Evolutionary conservation across 2,797 vertebrate species (phyloP).

Genomic region (Enoplosus armatus): DNA sequence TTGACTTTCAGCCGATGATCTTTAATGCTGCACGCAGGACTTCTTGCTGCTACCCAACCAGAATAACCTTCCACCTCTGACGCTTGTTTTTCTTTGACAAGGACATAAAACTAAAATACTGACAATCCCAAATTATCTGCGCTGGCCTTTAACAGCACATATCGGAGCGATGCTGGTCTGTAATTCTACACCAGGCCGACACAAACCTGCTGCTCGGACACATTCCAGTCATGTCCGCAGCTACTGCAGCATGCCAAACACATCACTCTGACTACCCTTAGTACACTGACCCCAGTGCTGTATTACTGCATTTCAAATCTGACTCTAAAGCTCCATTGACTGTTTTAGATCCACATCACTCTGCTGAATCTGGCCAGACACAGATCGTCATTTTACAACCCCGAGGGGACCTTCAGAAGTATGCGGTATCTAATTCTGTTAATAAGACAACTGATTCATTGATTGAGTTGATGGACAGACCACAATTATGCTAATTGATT

Average conservation of each 20-base stretch:
- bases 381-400: neutral
- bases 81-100: slow-evolving; percentile 16
- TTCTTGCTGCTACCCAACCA: slow-evolving; percentile 9
- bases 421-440: neutral
- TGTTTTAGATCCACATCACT: slow-evolving; percentile 28
- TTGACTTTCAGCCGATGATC: neutral
- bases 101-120: slow-evolving; percentile 36
- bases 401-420: neutral
- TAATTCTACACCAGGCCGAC: slow-evolving; percentile 64
- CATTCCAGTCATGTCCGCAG: slow-evolving; percentile 74
- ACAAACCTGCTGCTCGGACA: slow-evolving; percentile 65
- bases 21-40: neutral
- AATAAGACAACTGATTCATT: neutral
- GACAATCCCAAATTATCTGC: slow-evolving; percentile 54
- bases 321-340: slow-evolving; percentile 35
- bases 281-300: slow-evolving; percentile 63
- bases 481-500: neutral
- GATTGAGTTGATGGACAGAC: neutral
- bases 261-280: slow-evolving; percentile 51
- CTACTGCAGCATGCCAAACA: slow-evolving; percentile 68
- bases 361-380: neutral
- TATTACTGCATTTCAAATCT: slow-evolving; percentile 57
- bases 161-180: slow-evolving; percentile 54
- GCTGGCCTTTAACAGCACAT: slow-evolving; percentile 59
- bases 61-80: slow-evolving; percentile 7